Percentiles rank a stretch among this genome's conserved stretches.
Conservation (phyloP, 1,140 invertebrate genomes). For the Lamellibrachia luymesi region DNA sequence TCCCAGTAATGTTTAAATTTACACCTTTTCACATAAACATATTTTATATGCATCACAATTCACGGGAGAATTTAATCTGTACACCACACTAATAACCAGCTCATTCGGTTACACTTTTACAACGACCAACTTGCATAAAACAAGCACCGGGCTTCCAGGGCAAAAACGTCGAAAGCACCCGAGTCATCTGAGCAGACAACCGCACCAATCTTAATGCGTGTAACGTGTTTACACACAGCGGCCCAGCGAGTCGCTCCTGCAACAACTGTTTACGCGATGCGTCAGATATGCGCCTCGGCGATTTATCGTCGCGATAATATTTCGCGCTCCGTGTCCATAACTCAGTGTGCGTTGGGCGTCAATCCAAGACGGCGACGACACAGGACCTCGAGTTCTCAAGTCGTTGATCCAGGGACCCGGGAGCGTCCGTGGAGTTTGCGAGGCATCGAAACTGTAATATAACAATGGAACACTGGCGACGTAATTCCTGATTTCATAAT, state of each 20-base stretch:
- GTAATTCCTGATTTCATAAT: no score
- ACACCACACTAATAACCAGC: background rate
- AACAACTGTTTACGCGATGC: background rate
- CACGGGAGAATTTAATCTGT: background rate
- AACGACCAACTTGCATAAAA: background rate
- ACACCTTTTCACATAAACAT: background rate
- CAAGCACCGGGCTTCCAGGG: background rate
- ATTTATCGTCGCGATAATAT: background rate
- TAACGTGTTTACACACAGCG: background rate
- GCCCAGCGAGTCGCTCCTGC: background rate
- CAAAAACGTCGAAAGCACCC: background rate
- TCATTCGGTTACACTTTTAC: background rate
- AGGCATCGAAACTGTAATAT: background rate
- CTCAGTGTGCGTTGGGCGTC: background rate
- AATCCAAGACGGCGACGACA: background rate
- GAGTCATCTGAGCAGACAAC: background rate
- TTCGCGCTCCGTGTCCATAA: background rate
- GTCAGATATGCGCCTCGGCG: background rate
- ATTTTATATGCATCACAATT: background rate
- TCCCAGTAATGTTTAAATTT: no score
- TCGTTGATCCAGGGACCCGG: background rate
- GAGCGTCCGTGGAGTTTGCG: background rate
- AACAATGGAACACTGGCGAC: no score
- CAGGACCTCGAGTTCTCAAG: background rate
- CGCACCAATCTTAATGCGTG: background rate